These are phyloP conservation scores for Darevskia mixta DNA, from an alignment of 2,797 vertebrate species.

Conservation along the genomic window DNA sequence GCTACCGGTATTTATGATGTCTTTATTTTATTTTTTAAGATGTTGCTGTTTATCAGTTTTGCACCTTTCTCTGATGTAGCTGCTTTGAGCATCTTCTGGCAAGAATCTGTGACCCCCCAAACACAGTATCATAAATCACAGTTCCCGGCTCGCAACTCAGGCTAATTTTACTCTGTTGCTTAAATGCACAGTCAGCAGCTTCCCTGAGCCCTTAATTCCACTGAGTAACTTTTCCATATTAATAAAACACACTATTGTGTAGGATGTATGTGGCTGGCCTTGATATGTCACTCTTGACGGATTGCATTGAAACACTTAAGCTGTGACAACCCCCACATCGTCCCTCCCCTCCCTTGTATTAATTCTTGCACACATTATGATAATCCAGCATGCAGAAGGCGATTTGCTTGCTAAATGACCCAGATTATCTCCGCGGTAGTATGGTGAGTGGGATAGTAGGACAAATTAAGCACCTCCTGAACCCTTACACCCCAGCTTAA, in stretches of 20 bases:
- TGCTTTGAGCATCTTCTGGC: background rate
- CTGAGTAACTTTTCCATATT: background rate
- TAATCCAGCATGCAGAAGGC: conserved; percentile 5
- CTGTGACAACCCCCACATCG: background rate
- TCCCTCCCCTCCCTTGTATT: background rate
- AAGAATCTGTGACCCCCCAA: background rate
- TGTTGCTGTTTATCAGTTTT: background rate
- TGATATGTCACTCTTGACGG: background rate
- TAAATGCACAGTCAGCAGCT: background rate
- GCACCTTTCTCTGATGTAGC: background rate
- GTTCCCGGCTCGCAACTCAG: background rate
- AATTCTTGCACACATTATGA: conserved; percentile 22
- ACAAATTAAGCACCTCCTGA: background rate
- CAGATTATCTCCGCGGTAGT: conserved; percentile 6
- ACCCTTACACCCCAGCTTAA: no score
- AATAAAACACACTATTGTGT: background rate
- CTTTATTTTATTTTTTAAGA: background rate
- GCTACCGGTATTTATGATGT: background rate
- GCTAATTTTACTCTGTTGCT: background rate
- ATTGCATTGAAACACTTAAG: background rate
- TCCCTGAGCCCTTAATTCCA: background rate
- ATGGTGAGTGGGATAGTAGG: conserved; percentile 28
- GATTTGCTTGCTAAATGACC: conserved; percentile 13
- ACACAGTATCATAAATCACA: background rate
- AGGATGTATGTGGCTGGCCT: background rate